Conservation (phyloP, 2,888 invertebrate genomes). For the Coleophora deauratella region DNA sequence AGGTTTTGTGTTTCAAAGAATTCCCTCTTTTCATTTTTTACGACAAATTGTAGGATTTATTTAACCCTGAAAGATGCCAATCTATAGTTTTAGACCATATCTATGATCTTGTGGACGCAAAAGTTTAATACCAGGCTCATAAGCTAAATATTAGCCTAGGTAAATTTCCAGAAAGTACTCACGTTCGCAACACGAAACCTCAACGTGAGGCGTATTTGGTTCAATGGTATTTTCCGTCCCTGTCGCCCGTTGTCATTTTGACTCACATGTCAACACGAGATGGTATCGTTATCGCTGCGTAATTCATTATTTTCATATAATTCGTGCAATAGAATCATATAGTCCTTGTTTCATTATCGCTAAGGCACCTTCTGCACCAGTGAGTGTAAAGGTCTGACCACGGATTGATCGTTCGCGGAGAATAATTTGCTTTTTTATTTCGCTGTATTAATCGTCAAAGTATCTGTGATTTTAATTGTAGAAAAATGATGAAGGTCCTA, state of each 20-base stretch:
- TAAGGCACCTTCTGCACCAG: slow-evolving; percentile 90
- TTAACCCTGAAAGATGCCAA: too few species aligned
- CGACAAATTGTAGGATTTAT: too few species aligned
- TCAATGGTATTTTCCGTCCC: slow-evolving; percentile 37
- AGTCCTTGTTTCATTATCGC: slow-evolving; percentile 40
- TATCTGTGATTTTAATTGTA: slow-evolving; percentile 59
- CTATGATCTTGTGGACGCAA: too few species aligned
- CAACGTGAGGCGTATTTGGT: slow-evolving; percentile 23
- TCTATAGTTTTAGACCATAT: too few species aligned
- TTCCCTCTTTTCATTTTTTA: slow-evolving; percentile 29
- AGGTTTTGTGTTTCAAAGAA: slow-evolving; percentile 65
- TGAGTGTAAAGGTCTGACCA: slow-evolving; percentile 89
- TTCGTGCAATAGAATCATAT: slow-evolving; percentile 40
- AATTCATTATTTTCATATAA: slow-evolving; percentile 55
- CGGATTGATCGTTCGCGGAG: slow-evolving; percentile 8
- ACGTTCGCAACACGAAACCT: slow-evolving; percentile 63
- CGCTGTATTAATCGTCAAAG: slow-evolving; percentile 47
- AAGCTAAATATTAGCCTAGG: slow-evolving; percentile 1
- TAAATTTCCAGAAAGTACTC: slow-evolving; percentile 36
- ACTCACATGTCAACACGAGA: slow-evolving; percentile 53
- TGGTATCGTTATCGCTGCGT: slow-evolving; percentile 61
- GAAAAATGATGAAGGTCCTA: slow-evolving; percentile 70
- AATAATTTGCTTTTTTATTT: slow-evolving; percentile 6
- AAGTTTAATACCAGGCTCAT: background rate
- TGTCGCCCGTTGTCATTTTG: slow-evolving; percentile 43